phyloP scores from a whole-genome alignment of 2,888 invertebrate species.

The Tipula vernalis region DNA sequence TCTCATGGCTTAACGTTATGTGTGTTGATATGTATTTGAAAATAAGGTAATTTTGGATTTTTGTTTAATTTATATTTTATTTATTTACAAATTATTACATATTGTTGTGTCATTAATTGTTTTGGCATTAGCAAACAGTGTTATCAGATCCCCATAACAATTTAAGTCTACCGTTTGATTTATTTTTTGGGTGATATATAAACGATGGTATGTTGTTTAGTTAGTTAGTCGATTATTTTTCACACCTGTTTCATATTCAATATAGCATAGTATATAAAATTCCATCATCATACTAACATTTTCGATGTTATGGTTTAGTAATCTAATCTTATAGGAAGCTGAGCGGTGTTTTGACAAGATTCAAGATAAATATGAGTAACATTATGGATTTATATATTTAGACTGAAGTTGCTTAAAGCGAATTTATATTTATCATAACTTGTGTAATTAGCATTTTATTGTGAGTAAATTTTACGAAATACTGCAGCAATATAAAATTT shows the following conservation, averaged over 20 bases:
- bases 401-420: not conserved
- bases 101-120: not conserved
- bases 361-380: not conserved
- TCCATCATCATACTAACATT: not conserved
- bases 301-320: not conserved
- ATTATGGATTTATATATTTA: not conserved
- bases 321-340: not conserved
- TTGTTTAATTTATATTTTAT: not conserved
- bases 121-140: not conserved
- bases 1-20: slow-evolving; percentile 68
- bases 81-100: not conserved
- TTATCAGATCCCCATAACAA: not conserved
- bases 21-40: slow-evolving; percentile 75
- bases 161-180: not conserved
- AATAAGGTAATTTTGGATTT: slow-evolving; percentile 49
- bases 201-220: not conserved
- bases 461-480: not conserved
- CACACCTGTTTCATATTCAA: not conserved
- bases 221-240: not conserved
- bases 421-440: not conserved
- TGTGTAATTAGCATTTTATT: not conserved
- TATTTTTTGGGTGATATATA: not conserved
- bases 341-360: not conserved
- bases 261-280: not conserved
- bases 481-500: not conserved